Percentiles rank a stretch among this genome's conserved stretches.
Evolutionary conservation across 2,797 vertebrate species (phyloP).

Genomic region (Pygocentrus nattereri): DNA sequence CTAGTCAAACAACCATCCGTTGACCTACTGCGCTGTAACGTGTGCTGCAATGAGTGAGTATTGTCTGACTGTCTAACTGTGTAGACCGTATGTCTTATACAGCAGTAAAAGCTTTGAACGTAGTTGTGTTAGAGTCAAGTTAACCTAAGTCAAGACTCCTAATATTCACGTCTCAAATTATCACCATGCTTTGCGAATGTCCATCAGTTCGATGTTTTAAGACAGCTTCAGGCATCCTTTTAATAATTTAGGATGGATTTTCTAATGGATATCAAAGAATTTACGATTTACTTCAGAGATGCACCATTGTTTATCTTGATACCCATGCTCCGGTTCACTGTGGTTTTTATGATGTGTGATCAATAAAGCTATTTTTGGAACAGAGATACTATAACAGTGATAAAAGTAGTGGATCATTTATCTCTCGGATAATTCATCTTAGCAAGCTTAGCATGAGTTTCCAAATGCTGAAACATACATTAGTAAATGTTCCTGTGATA

Average conservation of each 20-base stretch:
- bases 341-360: conserved; percentile 9
- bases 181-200: background rate
- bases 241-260: background rate
- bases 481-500: background rate
- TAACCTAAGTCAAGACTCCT: background rate
- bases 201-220: background rate
- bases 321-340: background rate
- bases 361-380: conserved; percentile 12
- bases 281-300: background rate
- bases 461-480: conserved; percentile 20
- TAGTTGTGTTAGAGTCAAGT: background rate
- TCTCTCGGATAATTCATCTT: background rate
- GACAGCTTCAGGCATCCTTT: background rate
- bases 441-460: background rate
- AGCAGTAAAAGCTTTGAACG: no score
- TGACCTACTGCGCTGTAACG: background rate
- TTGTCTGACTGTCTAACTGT: conserved; percentile 5
- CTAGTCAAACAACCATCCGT: conserved; percentile 4
- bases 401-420: background rate
- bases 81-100: background rate
- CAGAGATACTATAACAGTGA: background rate
- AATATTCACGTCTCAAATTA: background rate
- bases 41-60: background rate
- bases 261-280: background rate
- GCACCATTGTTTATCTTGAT: background rate